A percentile compares a stretch with the other conserved stretches of the same genome.
phyloP scores from a whole-genome alignment of 2,888 invertebrate genomes.

The Ormyrus thymus region DNA sequence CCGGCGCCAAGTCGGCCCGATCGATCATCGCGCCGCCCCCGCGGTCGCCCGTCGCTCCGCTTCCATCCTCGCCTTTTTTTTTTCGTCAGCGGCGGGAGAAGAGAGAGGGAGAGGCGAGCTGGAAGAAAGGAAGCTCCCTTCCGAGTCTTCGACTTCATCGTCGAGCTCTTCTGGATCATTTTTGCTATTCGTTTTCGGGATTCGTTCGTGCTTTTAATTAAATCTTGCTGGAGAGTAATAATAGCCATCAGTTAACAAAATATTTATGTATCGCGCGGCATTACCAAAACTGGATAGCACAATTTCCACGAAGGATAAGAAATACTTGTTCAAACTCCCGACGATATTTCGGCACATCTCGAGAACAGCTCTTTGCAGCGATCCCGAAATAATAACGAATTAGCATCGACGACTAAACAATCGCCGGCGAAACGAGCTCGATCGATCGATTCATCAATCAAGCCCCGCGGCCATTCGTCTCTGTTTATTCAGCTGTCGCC shows the following conservation, averaged over 20 bases:
- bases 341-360: too few species aligned
- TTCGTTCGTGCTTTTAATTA: too few species aligned
- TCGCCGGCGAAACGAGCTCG: neutral
- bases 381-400: neutral
- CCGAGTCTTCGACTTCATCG: neutral
- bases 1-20: slow-evolving; percentile 6
- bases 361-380: too few species aligned
- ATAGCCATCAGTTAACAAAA: too few species aligned
- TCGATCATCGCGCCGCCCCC: slow-evolving; percentile 23
- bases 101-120: too few species aligned
- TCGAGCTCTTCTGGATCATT: too few species aligned
- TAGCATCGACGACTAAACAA: neutral
- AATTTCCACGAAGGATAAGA: too few species aligned
- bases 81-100: neutral
- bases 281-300: too few species aligned
- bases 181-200: too few species aligned
- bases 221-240: too few species aligned
- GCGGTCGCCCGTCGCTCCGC: neutral
- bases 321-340: too few species aligned
- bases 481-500: neutral
- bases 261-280: too few species aligned
- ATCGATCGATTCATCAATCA: neutral
- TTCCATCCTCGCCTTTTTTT: neutral
- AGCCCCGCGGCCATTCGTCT: neutral
- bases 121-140: neutral